Conservation (phyloP, 2,113 vertebrate genomes). For the Synodontis membranacea region DNA sequence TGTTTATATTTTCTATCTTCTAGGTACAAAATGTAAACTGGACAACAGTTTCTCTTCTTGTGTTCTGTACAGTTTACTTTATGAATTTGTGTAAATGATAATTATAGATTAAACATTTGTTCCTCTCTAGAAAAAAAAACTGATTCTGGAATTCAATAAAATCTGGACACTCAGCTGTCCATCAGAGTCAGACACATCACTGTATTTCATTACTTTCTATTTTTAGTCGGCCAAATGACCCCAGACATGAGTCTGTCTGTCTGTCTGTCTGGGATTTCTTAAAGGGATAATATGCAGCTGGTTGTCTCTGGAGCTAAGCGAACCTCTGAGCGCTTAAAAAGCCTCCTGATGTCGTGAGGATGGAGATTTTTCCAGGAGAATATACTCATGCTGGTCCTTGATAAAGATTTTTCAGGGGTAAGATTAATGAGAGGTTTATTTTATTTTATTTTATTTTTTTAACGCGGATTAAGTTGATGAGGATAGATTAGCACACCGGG, state of each 20-base stretch:
- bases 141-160: background rate
- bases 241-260: conserved; percentile 10
- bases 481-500: background rate
- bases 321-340: no score
- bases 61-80: background rate
- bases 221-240: conserved; percentile 25
- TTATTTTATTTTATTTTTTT: no score
- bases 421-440: background rate
- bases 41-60: background rate
- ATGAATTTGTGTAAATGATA: background rate
- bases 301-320: background rate
- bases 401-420: conserved; percentile 24
- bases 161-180: background rate
- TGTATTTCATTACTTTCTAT: background rate
- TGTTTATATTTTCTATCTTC: background rate
- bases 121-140: no score
- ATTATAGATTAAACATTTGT: background rate
- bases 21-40: background rate
- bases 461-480: background rate
- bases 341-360: background rate
- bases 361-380: background rate
- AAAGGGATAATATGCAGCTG: conserved; percentile 16
- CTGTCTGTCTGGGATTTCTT: conserved; percentile 28
- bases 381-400: conserved; percentile 13
- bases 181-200: background rate